A percentile compares a stretch with the other conserved stretches of the same genome.
These are phyloP conservation scores for Paedocypris micromegethes DNA, from an alignment of 2,797 vertebrate species.

Conservation along the genomic window DNA sequence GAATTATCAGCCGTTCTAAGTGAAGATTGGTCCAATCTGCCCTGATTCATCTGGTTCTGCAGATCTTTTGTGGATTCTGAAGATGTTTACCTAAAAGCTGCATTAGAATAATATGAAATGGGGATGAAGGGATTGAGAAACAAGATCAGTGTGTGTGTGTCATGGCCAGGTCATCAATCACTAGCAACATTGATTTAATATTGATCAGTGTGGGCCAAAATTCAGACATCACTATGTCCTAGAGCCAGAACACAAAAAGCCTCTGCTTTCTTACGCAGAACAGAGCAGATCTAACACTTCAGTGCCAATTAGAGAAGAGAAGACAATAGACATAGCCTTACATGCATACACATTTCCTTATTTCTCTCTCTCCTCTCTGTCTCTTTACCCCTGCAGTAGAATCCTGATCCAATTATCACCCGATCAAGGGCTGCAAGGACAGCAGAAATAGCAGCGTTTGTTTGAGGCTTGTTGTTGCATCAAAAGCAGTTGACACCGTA, in stretches of 20 bases:
- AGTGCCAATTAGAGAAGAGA: slow-evolving; percentile 33
- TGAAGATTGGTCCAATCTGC: background rate
- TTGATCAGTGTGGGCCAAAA: slow-evolving; percentile 28
- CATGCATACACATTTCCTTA: slow-evolving; percentile 3
- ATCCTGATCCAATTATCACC: slow-evolving; percentile 46
- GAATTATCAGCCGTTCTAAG: no score
- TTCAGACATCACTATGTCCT: slow-evolving; percentile 24
- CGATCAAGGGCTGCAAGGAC: slow-evolving; percentile 43
- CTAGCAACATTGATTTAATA: slow-evolving; percentile 36
- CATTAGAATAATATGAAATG: background rate
- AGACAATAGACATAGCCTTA: slow-evolving; percentile 2
- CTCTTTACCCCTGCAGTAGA: slow-evolving; percentile 36
- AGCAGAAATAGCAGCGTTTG: slow-evolving; percentile 47
- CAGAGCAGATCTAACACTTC: background rate
- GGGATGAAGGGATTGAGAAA: slow-evolving; percentile 1
- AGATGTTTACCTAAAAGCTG: slow-evolving; percentile 4
- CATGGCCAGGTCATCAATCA: slow-evolving; percentile 35
- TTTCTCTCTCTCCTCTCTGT: slow-evolving; percentile 7
- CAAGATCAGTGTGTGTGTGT: slow-evolving; percentile 9
- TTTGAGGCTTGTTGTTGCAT: slow-evolving; percentile 46
- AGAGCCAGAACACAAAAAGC: slow-evolving; percentile 15
- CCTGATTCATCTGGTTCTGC: background rate
- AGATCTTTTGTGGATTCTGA: background rate
- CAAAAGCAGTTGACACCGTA: slow-evolving; percentile 32
- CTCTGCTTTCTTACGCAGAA: slow-evolving; percentile 22